A percentile compares a stretch with the other conserved stretches of the same genome.
Conservation (phyloP, 2,888 invertebrate genomes). For the Agapetus fuscipes region DNA sequence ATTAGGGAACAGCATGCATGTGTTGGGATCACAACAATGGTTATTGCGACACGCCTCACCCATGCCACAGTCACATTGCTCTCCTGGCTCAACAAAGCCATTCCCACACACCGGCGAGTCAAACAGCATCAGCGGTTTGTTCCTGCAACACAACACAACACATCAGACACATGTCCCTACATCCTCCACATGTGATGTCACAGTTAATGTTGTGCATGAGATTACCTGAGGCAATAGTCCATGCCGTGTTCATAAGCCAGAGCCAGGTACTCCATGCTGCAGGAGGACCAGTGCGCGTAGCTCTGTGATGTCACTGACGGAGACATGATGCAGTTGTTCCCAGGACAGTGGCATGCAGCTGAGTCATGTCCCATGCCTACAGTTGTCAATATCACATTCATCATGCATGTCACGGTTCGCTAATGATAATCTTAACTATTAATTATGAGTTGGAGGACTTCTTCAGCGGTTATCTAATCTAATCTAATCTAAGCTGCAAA, state of each 20-base stretch:
- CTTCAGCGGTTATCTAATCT: too few relatives aligned
- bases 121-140: constrained; percentile 75
- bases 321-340: constrained; percentile 93
- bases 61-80: constrained; percentile 92
- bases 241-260: constrained; percentile 90
- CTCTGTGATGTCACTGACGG: constrained; percentile 78
- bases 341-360: constrained; percentile 75
- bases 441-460: too few relatives aligned
- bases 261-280: constrained; percentile 82
- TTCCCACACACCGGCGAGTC: constrained; percentile 90
- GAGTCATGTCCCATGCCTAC: constrained; percentile 88
- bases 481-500: too few relatives aligned
- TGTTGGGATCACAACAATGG: constrained; percentile 73
- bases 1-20: constrained; percentile 77
- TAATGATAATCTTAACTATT: too few relatives aligned
- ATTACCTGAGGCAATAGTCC: constrained; percentile 75
- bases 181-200: too few relatives aligned
- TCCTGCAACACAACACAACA: too few relatives aligned
- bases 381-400: too few relatives aligned
- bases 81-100: constrained; percentile 92
- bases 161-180: too few relatives aligned
- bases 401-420: too few relatives aligned
- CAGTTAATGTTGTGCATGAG: too few relatives aligned
- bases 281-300: constrained; percentile 91
- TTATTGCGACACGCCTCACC: constrained; percentile 67